Conservation (phyloP, 2,797 vertebrate genomes). For the Serranus cabrilla region DNA sequence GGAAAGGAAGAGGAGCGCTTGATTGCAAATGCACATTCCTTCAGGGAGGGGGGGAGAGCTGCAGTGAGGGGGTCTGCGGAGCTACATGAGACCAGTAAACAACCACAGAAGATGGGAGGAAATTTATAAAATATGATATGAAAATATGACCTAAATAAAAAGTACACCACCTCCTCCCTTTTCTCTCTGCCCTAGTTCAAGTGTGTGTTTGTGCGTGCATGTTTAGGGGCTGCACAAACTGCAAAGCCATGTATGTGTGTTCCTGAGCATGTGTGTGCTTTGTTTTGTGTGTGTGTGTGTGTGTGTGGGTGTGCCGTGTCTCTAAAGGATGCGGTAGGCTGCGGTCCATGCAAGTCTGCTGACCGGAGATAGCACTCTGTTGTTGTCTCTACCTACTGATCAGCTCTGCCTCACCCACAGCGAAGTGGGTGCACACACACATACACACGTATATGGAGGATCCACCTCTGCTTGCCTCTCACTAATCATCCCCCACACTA, state of each 20-base stretch:
- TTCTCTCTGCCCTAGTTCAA: conserved; percentile 52
- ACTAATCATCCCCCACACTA: conserved; percentile 36
- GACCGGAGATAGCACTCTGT: conserved; percentile 73
- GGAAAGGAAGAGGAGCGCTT: conserved; percentile 59
- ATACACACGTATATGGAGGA: conserved; percentile 3
- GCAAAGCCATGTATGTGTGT: conserved; percentile 5
- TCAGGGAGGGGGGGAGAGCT: conserved; percentile 34
- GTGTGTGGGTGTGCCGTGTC: conserved; percentile 39
- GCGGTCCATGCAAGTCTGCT: conserved; percentile 62
- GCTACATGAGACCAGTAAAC: conserved; percentile 65
- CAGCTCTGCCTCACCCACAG: conserved; percentile 55
- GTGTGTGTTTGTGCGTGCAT: conserved; percentile 12
- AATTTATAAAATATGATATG: conserved; percentile 65
- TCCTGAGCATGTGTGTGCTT: conserved; percentile 6
- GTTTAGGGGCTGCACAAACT: not conserved
- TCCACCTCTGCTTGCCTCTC: conserved; percentile 43
- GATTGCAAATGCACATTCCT: conserved; percentile 67
- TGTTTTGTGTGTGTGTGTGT: conserved; percentile 18
- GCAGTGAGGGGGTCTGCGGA: conserved; percentile 45
- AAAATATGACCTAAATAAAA: conserved; percentile 81
- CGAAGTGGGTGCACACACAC: conserved; percentile 27
- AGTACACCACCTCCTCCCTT: conserved; percentile 42
- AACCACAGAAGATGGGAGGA: conserved; percentile 50
- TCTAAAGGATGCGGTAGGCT: conserved; percentile 48
- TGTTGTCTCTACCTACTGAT: conserved; percentile 69